These are phyloP conservation scores for Psittacula echo DNA, from an alignment of 2,797 vertebrate species.

Conservation along the genomic window DNA sequence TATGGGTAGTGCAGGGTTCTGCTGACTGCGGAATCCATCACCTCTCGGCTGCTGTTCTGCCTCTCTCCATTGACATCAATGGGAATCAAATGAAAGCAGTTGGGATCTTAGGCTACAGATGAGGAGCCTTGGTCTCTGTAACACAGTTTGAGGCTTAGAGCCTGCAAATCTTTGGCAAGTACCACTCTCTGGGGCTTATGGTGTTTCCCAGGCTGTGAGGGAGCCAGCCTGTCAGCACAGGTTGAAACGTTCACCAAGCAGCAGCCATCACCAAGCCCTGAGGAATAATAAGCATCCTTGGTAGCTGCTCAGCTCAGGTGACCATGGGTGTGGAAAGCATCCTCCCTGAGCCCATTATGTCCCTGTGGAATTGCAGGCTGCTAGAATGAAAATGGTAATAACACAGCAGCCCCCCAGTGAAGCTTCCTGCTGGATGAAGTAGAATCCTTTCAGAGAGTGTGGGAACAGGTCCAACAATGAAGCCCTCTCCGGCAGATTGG, in stretches of 20 bases:
- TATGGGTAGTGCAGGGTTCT: background rate
- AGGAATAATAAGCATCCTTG: background rate
- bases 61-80: background rate
- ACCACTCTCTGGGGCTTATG: accelerated
- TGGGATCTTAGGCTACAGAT: background rate
- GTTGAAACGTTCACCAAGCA: background rate
- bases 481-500: background rate
- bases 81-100: background rate
- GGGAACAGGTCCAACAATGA: background rate
- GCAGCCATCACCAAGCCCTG: accelerated
- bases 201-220: accelerated
- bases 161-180: background rate
- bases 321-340: background rate
- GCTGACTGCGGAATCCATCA: background rate
- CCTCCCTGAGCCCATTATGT: background rate
- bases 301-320: background rate
- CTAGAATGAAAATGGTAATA: accelerated
- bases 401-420: background rate
- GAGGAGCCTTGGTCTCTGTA: background rate
- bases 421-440: accelerated
- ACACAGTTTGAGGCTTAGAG: background rate
- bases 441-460: background rate
- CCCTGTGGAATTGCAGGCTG: background rate
- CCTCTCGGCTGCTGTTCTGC: accelerated
- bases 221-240: background rate